Percentiles rank a stretch among this genome's conserved stretches.
Conservation (phyloP, 2,797 vertebrate genomes). For the Molothrus aeneus region DNA sequence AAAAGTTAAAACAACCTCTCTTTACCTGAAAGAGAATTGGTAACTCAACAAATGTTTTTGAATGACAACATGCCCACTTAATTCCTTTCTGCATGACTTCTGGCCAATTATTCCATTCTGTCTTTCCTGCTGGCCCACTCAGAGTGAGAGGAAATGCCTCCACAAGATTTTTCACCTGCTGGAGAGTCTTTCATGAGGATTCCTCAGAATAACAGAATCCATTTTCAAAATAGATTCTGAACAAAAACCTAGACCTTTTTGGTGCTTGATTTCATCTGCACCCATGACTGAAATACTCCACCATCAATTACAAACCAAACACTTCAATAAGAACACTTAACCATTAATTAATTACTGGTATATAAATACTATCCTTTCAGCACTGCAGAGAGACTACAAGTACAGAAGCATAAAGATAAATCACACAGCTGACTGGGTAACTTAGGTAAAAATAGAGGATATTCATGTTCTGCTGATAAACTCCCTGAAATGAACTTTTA, state of each 20-base stretch:
- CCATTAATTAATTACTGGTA: not conserved
- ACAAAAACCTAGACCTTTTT: not conserved
- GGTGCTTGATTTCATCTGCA: not conserved
- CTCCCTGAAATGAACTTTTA: slow-evolving; percentile 4
- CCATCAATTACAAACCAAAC: not conserved
- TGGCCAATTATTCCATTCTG: not conserved
- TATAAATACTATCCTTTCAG: not conserved
- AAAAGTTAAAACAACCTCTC: not conserved
- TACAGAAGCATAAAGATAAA: slow-evolving; percentile 7
- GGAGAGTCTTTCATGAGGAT: not conserved
- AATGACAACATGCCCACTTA: not conserved
- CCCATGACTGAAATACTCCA: not conserved
- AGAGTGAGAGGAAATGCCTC: not conserved
- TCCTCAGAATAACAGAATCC: not conserved
- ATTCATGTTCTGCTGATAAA: not conserved
- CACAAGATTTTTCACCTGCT: not conserved
- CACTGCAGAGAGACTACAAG: not conserved
- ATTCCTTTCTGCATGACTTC: not conserved
- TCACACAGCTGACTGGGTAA: not conserved
- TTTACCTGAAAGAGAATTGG: not conserved
- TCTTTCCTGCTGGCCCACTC: not conserved
- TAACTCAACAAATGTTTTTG: not conserved
- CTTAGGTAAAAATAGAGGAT: not conserved
- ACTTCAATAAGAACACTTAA: not conserved
- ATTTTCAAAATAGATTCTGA: not conserved